phyloP scores from a whole-genome alignment of 2,888 invertebrate genomes.

The Didymodactylos carnosus region DNA sequence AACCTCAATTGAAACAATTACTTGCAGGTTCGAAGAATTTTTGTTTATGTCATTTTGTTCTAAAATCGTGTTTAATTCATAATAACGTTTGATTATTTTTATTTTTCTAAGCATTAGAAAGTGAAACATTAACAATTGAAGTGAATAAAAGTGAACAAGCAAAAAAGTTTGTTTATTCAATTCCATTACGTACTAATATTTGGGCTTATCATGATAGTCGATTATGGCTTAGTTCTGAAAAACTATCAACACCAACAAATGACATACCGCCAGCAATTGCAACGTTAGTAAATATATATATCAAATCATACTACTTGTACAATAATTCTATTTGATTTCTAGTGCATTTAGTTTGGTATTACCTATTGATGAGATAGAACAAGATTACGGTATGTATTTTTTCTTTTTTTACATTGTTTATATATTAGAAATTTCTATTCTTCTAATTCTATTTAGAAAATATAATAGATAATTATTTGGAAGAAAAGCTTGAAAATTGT shows the following conservation, averaged over 20 bases:
- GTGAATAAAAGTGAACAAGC: neutral
- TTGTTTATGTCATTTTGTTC: no score
- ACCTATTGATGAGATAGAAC: neutral
- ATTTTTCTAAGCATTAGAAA: neutral
- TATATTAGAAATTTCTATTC: no score
- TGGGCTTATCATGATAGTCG: constrained; percentile 1
- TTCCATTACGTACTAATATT: neutral
- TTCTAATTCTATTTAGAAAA: neutral
- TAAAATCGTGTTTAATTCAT: no score
- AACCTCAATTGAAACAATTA: neutral
- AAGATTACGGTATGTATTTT: neutral
- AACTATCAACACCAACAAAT: neutral
- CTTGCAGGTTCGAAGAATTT: neutral
- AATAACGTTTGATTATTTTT: neutral
- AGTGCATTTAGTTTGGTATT: neutral
- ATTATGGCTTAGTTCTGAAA: neutral
- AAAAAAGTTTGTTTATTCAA: neutral
- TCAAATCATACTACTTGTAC: neutral
- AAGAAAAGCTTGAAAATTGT: neutral
- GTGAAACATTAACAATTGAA: neutral
- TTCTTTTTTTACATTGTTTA: neutral
- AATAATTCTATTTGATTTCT: neutral
- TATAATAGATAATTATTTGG: neutral
- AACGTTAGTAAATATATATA: neutral
- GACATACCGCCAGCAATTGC: neutral